These are phyloP conservation scores for Pteropus rufus DNA, from an alignment of 2,797 vertebrate species.

Conservation along the genomic window DNA sequence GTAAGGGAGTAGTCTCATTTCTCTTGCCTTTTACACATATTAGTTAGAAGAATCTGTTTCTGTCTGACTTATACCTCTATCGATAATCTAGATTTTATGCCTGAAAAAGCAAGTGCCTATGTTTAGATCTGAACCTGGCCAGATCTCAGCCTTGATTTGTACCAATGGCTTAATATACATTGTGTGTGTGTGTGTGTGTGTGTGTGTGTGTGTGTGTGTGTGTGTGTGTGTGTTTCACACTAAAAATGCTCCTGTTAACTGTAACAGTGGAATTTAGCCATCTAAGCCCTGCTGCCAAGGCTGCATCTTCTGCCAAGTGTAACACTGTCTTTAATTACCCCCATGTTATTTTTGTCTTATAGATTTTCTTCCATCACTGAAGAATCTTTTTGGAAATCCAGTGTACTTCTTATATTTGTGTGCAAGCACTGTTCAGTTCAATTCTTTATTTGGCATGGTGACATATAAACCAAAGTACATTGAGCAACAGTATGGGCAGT, in stretches of 20 bases:
- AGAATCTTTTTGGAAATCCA: constrained; percentile 90
- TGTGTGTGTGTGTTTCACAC: rapidly evolving
- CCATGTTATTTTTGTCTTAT: constrained; percentile 67
- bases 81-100: background rate
- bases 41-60: background rate
- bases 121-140: background rate
- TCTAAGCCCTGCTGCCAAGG: background rate
- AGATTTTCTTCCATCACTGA: constrained; percentile 94
- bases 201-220: too few relatives aligned
- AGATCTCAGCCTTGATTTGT: background rate
- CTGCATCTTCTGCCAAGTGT: background rate
- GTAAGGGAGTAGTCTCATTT: background rate
- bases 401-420: constrained; percentile 92
- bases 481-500: constrained; percentile 95
- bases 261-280: too few relatives aligned
- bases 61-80: background rate
- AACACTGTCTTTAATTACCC: background rate
- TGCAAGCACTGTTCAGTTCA: constrained; percentile 93
- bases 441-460: constrained; percentile 96
- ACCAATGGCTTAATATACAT: background rate
- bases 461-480: constrained; percentile 98
- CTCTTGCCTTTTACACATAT: background rate
- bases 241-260: too few relatives aligned
- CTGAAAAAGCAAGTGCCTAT: background rate
- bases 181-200: rapidly evolving